Conservation (phyloP, 2,797 vertebrate species). For the Glossophaga mutica region DNA sequence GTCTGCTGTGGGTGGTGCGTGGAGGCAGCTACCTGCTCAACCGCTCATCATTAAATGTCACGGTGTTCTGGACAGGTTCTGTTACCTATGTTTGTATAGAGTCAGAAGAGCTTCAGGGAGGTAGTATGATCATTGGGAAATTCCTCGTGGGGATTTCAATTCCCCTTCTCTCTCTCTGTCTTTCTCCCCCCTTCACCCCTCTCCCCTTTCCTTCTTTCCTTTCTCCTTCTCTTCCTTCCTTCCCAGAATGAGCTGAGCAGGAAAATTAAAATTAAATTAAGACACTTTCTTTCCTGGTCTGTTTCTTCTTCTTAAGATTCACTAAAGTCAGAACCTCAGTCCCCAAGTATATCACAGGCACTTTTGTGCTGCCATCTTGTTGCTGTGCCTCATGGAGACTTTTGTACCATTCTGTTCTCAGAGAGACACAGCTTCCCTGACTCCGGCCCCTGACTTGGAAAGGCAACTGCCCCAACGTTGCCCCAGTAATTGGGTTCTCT, state of each 20-base stretch:
- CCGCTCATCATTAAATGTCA: neutral
- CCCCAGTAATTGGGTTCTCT: neutral
- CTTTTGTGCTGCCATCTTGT: neutral
- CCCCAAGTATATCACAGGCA: neutral
- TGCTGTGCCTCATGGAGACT: neutral
- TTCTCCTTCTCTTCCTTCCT: neutral
- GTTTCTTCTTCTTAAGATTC: conserved; percentile 33
- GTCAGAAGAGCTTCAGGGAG: neutral
- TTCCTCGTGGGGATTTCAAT: neutral
- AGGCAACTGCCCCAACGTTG: neutral
- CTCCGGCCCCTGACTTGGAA: neutral
- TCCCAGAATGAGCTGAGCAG: neutral
- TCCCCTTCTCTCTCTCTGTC: neutral
- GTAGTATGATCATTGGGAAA: neutral
- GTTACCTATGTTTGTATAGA: neutral
- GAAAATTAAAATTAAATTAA: neutral
- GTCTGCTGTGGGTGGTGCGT: neutral
- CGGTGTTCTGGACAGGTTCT: neutral
- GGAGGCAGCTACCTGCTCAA: neutral
- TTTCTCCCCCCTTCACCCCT: neutral
- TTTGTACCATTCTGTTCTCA: neutral
- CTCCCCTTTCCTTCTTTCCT: neutral
- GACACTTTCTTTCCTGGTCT: conserved; percentile 23
- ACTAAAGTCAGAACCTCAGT: conserved; percentile 4
- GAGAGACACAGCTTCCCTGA: neutral